Conservation (phyloP, 2,113 vertebrate species). For the Cervus canadensis region DNA sequence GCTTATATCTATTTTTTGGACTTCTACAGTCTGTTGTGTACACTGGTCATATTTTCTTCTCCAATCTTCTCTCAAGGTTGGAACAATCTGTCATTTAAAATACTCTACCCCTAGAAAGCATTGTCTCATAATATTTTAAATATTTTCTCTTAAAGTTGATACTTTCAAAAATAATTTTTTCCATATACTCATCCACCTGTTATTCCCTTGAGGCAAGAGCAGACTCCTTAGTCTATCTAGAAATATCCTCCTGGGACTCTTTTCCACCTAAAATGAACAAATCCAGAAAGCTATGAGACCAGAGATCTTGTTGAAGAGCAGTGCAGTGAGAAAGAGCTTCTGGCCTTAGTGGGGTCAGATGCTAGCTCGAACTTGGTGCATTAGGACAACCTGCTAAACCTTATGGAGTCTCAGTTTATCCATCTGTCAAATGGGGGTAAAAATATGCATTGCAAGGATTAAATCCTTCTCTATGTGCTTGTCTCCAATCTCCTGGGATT, state of each 20-base stretch:
- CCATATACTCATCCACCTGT: background rate
- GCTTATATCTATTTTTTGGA: background rate
- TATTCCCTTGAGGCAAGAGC: background rate
- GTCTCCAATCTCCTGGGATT: background rate
- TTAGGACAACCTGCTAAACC: background rate
- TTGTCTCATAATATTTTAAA: background rate
- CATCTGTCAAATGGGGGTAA: background rate
- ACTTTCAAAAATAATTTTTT: background rate
- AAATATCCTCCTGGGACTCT: background rate
- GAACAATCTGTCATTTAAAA: conserved; percentile 22
- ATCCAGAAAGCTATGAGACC: background rate
- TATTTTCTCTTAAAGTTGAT: background rate
- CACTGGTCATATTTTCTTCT: background rate
- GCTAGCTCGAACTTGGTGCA: background rate
- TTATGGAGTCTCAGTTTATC: background rate
- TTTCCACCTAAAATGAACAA: background rate
- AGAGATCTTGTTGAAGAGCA: background rate
- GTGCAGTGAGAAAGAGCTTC: background rate
- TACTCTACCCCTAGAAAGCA: background rate
- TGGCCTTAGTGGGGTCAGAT: background rate
- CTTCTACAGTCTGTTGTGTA: background rate
- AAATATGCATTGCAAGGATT: background rate
- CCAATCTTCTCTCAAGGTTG: background rate
- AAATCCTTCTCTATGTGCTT: background rate
- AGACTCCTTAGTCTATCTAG: background rate